phyloP scores from a whole-genome alignment of 2,797 vertebrate genomes.

The Pantherophis vulpinus region DNA sequence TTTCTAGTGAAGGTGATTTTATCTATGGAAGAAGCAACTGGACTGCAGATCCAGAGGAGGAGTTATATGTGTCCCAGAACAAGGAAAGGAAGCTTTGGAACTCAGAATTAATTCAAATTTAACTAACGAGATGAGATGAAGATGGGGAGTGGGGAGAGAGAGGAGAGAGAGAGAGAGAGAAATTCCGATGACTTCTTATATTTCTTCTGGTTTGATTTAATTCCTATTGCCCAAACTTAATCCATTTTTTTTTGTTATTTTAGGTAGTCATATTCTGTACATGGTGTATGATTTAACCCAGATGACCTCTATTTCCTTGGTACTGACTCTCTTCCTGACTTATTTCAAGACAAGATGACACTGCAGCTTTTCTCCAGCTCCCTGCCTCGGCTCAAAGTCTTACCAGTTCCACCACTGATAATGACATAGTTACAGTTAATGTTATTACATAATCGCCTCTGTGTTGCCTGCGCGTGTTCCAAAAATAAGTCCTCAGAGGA shows the following conservation, averaged over 20 bases:
- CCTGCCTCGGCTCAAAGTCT: slow-evolving; percentile 26
- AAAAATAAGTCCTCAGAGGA: neutral
- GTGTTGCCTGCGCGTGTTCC: neutral
- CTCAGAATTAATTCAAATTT: neutral
- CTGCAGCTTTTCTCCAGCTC: slow-evolving; percentile 21
- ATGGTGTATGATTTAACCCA: accelerated
- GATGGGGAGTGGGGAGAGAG: neutral
- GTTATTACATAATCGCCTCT: slow-evolving; percentile 2
- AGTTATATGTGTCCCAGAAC: neutral
- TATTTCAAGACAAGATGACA: slow-evolving; percentile 39
- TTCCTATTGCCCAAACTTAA: neutral
- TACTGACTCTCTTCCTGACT: slow-evolving; percentile 5
- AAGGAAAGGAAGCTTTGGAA: neutral
- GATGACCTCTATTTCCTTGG: neutral
- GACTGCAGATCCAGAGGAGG: neutral
- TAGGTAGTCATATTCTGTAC: neutral
- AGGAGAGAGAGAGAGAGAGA: neutral
- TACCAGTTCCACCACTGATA: neutral
- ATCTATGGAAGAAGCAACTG: neutral
- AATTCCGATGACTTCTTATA: neutral
- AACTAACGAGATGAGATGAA: neutral
- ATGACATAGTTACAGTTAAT: slow-evolving; percentile 26
- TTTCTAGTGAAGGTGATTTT: neutral
- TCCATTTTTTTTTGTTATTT: neutral
- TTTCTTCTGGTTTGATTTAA: neutral